Evolutionary conservation across 2,113 vertebrate genomes (phyloP).

Genomic region (Martes martes): DNA sequence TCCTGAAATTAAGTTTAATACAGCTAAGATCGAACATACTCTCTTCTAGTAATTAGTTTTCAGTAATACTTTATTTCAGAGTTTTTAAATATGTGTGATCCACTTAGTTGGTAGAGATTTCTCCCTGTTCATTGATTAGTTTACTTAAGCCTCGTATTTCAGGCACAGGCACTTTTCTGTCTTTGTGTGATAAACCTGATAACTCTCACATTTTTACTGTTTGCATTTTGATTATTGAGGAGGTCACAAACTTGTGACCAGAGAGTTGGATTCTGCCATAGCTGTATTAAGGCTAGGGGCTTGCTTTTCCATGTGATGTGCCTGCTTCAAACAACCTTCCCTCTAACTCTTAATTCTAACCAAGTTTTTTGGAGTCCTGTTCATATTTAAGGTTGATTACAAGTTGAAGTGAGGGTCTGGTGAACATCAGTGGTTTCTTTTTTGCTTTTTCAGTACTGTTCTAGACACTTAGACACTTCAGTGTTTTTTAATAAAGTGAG

Average conservation of each 20-base stretch:
- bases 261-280: not conserved
- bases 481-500: not conserved
- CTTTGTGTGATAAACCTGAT: not conserved
- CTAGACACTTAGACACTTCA: not conserved
- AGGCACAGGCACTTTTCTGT: not conserved
- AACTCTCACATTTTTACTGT: not conserved
- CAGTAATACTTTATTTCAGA: not conserved
- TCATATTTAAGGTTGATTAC: not conserved
- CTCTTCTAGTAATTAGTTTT: slow-evolving; percentile 14
- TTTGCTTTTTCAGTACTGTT: not conserved
- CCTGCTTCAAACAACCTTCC: not conserved
- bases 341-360: not conserved
- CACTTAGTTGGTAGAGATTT: not conserved
- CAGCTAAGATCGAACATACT: not conserved
- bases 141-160: not conserved
- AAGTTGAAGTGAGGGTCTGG: not conserved
- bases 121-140: not conserved
- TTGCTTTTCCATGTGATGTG: not conserved
- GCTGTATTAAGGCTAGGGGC: not conserved
- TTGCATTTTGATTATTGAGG: slow-evolving; percentile 21
- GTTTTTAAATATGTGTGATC: not conserved
- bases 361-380: not conserved
- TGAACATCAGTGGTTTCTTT: not conserved
- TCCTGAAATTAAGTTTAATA: not conserved
- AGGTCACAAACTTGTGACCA: not conserved